A percentile compares a stretch with the other conserved stretches of the same genome.
Conservation (phyloP, 2,113 vertebrate genomes). For the Myotis davidii region DNA sequence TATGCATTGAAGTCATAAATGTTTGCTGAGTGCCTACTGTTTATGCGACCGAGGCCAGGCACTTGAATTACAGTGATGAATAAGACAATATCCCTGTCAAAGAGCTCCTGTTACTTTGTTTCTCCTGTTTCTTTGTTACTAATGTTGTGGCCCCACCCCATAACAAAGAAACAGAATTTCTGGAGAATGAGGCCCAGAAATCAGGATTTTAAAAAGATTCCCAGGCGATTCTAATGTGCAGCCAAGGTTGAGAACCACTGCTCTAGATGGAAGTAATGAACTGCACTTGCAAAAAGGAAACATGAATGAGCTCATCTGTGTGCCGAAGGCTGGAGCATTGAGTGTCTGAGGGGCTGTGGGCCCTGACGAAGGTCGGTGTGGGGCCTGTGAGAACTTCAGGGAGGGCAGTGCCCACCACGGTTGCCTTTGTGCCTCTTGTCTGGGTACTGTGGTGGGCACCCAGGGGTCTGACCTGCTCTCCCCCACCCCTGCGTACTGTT, state of each 20-base stretch:
- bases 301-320: rapidly evolving
- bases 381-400: not conserved
- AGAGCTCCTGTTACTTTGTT: not conserved
- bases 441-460: rapidly evolving
- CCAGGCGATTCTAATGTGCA: too few relatives aligned
- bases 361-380: not conserved
- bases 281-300: not conserved
- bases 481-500: too few relatives aligned
- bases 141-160: too few relatives aligned
- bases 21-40: not conserved
- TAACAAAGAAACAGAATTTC: too few relatives aligned
- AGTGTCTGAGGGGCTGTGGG: too few relatives aligned
- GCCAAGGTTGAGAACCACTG: too few relatives aligned
- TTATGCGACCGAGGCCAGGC: not conserved
- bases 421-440: not conserved
- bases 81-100: not conserved
- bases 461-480: not conserved
- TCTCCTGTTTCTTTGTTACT: too few relatives aligned
- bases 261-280: not conserved
- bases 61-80: not conserved
- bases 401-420: too few relatives aligned
- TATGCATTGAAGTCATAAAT: not conserved
- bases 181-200: too few relatives aligned
- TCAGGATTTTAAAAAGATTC: too few relatives aligned
- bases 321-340: not conserved